Conservation (phyloP, 2,113 vertebrate species). For the Apeltes quadracus region DNA sequence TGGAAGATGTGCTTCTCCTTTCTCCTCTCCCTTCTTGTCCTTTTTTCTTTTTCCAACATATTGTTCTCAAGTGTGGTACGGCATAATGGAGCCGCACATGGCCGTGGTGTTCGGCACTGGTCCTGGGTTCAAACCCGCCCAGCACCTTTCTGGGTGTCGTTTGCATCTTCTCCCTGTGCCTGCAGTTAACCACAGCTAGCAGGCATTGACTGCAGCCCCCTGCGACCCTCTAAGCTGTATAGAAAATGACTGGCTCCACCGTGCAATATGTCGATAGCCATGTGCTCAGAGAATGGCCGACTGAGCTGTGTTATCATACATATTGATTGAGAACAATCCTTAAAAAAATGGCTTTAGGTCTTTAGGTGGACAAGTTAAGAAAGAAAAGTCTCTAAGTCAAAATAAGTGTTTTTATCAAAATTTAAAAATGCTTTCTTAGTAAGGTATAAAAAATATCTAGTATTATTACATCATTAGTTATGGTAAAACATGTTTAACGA, state of each 20-base stretch:
- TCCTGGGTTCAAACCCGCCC: too few relatives aligned
- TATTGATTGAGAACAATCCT: constrained; percentile 36
- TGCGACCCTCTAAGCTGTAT: too few relatives aligned
- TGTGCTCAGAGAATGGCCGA: constrained; percentile 45
- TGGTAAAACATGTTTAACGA: constrained; percentile 6
- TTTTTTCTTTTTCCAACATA: constrained; percentile 28
- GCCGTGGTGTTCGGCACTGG: too few relatives aligned
- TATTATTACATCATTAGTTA: neutral
- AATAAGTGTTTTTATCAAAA: neutral
- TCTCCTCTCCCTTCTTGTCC: constrained; percentile 1
- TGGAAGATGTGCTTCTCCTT: constrained; percentile 33
- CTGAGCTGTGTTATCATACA: constrained; percentile 48
- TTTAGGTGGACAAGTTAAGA: constrained; percentile 8
- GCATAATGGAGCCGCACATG: too few relatives aligned
- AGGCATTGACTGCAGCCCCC: too few relatives aligned
- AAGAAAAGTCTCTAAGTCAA: constrained; percentile 11
- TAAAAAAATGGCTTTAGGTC: constrained; percentile 21
- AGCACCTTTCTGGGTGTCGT: too few relatives aligned
- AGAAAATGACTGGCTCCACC: constrained; percentile 1
- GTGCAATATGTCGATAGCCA: constrained; percentile 51
- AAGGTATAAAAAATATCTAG: neutral
- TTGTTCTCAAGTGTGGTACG: too few relatives aligned
- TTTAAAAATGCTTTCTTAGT: neutral
- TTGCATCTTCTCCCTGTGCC: too few relatives aligned
- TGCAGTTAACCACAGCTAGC: too few relatives aligned